Percentiles rank a stretch among this genome's conserved stretches.
These are phyloP conservation scores for Drosophila miranda DNA, from an alignment of 1,140 invertebrate genomes.

Conservation along the genomic window DNA sequence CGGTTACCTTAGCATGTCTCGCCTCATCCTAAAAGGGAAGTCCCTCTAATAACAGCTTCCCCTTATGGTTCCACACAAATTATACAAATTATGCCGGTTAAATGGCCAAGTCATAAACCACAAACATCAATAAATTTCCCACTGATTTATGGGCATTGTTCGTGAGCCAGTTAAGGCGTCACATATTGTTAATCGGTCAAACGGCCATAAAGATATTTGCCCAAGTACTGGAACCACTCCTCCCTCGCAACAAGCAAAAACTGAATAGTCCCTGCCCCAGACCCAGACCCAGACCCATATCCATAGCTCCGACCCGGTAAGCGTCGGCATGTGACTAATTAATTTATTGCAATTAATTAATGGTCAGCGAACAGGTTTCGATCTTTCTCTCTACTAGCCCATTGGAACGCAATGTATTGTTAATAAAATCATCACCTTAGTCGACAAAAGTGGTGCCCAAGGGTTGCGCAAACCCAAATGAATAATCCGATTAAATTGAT, in stretches of 20 bases:
- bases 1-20: no score
- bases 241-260: slow-evolving; percentile 8
- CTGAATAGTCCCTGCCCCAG: slow-evolving; percentile 4
- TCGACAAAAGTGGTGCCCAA: slow-evolving; percentile 30
- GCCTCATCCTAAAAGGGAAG: no score
- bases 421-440: slow-evolving; percentile 72
- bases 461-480: slow-evolving; percentile 30
- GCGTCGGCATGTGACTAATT: slow-evolving; percentile 22
- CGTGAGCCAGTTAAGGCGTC: slow-evolving; percentile 34
- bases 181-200: slow-evolving; percentile 52
- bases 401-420: slow-evolving; percentile 26
- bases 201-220: slow-evolving; percentile 44
- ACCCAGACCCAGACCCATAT: neutral
- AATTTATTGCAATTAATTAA: slow-evolving; percentile 47
- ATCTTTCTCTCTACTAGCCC: slow-evolving; percentile 13
- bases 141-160: slow-evolving; percentile 57
- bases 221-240: slow-evolving; percentile 16
- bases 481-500: slow-evolving; percentile 71
- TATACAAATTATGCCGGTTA: slow-evolving; percentile 7
- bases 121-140: slow-evolving; percentile 30
- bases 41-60: neutral
- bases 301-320: no score
- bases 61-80: slow-evolving; percentile 11
- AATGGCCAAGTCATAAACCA: slow-evolving; percentile 25
- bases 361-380: slow-evolving; percentile 45